phyloP scores from a whole-genome alignment of 2,888 invertebrate species.

The Diloba caeruleocephala region DNA sequence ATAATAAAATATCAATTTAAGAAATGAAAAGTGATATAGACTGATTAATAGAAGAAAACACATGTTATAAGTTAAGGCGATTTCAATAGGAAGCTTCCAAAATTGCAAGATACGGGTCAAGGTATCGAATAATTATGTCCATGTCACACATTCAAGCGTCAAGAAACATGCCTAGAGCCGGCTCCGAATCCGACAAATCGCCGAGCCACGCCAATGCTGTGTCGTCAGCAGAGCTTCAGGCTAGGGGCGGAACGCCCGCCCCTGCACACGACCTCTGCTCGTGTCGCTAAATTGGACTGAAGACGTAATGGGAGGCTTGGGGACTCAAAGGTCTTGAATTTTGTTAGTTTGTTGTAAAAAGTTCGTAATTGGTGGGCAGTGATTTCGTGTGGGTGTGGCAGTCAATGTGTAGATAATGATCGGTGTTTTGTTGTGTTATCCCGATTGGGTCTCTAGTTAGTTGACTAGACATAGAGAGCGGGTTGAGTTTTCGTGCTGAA shows the following conservation, averaged over 20 bases:
- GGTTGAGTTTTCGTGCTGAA: too few relatives aligned
- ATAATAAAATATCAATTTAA: too few relatives aligned
- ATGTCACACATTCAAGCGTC: conserved; percentile 45
- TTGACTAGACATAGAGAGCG: neutral
- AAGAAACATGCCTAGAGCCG: conserved; percentile 46
- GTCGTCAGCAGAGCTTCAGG: conserved; percentile 71
- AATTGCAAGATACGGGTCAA: conserved; percentile 27
- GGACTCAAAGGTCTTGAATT: conserved; percentile 31
- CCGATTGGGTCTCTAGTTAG: neutral
- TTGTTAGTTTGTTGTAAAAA: conserved; percentile 30
- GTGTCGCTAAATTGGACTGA: conserved; percentile 52
- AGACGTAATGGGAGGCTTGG: conserved; percentile 41
- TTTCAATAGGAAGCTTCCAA: conserved; percentile 1
- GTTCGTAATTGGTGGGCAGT: conserved; percentile 30
- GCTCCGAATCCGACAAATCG: conserved; percentile 46
- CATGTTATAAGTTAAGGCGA: neutral
- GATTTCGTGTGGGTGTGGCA: conserved; percentile 9
- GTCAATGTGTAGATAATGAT: conserved; percentile 26
- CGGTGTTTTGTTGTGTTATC: neutral
- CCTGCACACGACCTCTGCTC: conserved; percentile 58
- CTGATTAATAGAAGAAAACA: neutral
- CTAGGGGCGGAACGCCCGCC: conserved; percentile 71
- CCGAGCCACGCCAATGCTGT: conserved; percentile 74
- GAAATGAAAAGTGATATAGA: too few relatives aligned
- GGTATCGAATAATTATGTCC: conserved; percentile 32